These are phyloP conservation scores for Characodon lateralis DNA, from an alignment of 2,797 vertebrate genomes.

Conservation along the genomic window DNA sequence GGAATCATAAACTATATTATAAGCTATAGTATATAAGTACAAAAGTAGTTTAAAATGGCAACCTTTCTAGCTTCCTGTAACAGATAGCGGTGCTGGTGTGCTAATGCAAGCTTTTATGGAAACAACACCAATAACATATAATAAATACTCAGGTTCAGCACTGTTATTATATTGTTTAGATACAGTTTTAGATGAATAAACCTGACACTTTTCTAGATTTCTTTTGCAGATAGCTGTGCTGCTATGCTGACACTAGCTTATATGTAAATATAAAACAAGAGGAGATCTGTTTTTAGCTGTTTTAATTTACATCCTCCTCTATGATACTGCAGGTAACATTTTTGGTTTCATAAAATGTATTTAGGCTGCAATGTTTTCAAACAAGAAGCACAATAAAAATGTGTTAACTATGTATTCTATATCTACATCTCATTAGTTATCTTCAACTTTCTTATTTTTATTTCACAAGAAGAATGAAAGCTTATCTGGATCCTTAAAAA, in stretches of 20 bases:
- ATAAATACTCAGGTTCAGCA: background rate
- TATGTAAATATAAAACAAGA: too few relatives aligned
- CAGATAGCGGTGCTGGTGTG: background rate
- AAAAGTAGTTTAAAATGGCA: background rate
- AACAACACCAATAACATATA: background rate
- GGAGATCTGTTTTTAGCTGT: background rate
- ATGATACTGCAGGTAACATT: background rate
- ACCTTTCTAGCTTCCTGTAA: background rate
- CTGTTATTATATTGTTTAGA: background rate
- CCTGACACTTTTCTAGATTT: background rate
- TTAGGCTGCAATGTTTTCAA: background rate
- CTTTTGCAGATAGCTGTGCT: background rate
- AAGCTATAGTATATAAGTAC: background rate
- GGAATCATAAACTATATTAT: background rate
- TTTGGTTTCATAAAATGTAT: background rate
- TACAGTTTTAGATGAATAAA: background rate
- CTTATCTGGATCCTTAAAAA: background rate
- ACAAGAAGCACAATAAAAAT: background rate
- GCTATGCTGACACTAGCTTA: background rate
- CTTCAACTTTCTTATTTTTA: background rate
- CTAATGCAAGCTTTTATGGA: background rate
- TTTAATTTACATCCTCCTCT: background rate
- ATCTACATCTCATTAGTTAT: background rate
- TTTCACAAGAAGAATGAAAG: background rate
- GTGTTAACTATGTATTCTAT: background rate